These are phyloP conservation scores for Rallus limicola DNA, from an alignment of 2,113 vertebrate species.

Conservation along the genomic window DNA sequence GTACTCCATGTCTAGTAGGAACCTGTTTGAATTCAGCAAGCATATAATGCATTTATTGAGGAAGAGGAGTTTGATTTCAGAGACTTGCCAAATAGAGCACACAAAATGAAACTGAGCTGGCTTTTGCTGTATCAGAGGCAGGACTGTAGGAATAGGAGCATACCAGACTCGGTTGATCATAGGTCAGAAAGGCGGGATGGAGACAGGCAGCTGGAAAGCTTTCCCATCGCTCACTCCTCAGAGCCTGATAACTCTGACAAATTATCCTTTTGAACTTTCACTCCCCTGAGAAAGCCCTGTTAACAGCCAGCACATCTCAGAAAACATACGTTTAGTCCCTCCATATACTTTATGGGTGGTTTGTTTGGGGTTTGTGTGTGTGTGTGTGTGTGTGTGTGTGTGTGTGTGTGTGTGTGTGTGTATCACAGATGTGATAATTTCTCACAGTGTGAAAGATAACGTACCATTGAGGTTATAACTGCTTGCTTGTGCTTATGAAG, in stretches of 20 bases:
- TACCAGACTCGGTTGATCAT: neutral
- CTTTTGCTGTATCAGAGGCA: neutral
- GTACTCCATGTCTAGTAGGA: neutral
- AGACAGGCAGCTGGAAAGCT: conserved; percentile 10
- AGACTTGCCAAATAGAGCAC: neutral
- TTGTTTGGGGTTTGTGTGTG: neutral
- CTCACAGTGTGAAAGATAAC: neutral
- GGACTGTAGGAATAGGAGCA: neutral
- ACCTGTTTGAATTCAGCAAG: neutral
- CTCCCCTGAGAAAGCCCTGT: neutral
- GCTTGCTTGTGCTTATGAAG: neutral
- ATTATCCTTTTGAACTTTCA: conserved; percentile 2
- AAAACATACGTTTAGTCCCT: conserved; percentile 4
- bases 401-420: neutral
- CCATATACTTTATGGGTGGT: neutral
- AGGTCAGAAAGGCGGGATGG: neutral
- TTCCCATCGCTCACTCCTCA: neutral
- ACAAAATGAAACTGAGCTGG: neutral
- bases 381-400: neutral
- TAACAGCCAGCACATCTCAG: neutral
- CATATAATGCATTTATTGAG: neutral
- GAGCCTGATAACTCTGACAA: neutral
- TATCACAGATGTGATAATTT: neutral
- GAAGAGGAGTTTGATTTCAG: neutral
- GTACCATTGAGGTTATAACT: neutral